A percentile compares a stretch with the other conserved stretches of the same genome.
phyloP scores from a whole-genome alignment of 2,888 invertebrate species.

The Ellobium chinense region DNA sequence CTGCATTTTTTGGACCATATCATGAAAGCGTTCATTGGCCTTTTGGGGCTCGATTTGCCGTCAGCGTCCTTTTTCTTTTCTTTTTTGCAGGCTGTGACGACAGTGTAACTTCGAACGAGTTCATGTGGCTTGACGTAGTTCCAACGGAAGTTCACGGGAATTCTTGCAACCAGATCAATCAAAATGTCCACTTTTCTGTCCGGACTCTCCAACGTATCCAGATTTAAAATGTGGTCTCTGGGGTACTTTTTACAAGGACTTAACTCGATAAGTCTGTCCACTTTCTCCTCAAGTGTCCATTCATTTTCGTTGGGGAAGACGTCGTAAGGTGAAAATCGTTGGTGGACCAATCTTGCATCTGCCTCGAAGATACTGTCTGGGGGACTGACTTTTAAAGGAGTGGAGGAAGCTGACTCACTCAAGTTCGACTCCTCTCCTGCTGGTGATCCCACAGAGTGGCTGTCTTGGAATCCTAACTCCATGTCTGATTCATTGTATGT shows the following conservation, averaged over 20 bases:
- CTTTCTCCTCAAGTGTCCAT: conserved; percentile 32
- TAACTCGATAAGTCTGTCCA: not conserved
- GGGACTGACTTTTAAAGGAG: not conserved
- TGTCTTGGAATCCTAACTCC: conserved; percentile 36
- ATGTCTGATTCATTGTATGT: conserved; percentile 31
- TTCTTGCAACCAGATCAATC: conserved; percentile 33
- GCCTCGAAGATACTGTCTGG: conserved; percentile 10
- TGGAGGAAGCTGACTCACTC: not conserved
- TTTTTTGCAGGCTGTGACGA: conserved; percentile 39
- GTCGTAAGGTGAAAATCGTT: conserved; percentile 32
- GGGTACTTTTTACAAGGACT: conserved; percentile 35
- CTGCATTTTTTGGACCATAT: conserved; percentile 43
- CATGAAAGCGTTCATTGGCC: conserved; percentile 48
- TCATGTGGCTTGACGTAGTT: conserved; percentile 40
- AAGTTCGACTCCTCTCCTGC: not conserved
- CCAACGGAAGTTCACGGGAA: conserved; percentile 27
- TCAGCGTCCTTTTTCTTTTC: conserved; percentile 43
- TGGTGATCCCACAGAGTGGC: conserved; percentile 10
- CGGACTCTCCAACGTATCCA: conserved; percentile 26
- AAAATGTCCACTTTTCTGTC: conserved; percentile 37
- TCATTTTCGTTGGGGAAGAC: conserved; percentile 28
- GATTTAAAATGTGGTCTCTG: conserved; percentile 2
- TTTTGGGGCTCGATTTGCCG: conserved; percentile 32
- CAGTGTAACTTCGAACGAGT: conserved; percentile 36
- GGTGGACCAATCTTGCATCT: conserved; percentile 18